phyloP scores from a whole-genome alignment of 2,888 invertebrate species.

The Plebejus anna region DNA sequence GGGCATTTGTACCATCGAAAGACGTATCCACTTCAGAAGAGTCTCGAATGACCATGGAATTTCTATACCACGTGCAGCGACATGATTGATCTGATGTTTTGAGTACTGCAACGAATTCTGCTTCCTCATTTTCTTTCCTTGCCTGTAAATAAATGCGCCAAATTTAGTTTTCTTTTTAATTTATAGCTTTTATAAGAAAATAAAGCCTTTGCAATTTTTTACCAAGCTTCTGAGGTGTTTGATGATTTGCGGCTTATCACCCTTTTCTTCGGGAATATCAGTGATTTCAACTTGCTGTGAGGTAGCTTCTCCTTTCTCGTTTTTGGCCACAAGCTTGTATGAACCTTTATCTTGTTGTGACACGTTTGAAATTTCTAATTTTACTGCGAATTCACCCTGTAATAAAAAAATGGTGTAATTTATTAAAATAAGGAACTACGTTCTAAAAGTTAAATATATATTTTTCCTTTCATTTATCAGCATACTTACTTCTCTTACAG shows the following conservation, averaged over 20 bases:
- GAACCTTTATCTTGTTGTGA: constrained; percentile 90
- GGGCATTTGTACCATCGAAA: constrained; percentile 91
- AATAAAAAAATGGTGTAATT: constrained; percentile 36
- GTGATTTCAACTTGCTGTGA: constrained; percentile 93
- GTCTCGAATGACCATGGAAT: constrained; percentile 86
- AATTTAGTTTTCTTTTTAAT: background rate
- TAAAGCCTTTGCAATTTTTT: constrained; percentile 51
- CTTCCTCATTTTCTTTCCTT: constrained; percentile 82
- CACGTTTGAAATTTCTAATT: constrained; percentile 93
- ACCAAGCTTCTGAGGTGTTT: constrained; percentile 88
- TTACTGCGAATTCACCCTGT: constrained; percentile 93
- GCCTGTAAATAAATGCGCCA: constrained; percentile 47
- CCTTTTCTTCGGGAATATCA: constrained; percentile 89
- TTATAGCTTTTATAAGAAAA: background rate
- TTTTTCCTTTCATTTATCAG: constrained; percentile 1
- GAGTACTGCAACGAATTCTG: constrained; percentile 87
- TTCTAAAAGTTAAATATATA: background rate
- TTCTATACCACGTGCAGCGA: constrained; percentile 92
- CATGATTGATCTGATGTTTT: constrained; percentile 88
- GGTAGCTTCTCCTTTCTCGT: constrained; percentile 95
- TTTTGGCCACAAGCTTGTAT: constrained; percentile 94
- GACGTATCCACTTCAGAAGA: constrained; percentile 88
- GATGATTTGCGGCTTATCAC: constrained; percentile 89
- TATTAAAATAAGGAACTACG: background rate
- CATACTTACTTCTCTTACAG: constrained; percentile 85